Percentiles rank a stretch among this genome's conserved stretches.
Conservation (phyloP, 2,888 invertebrate genomes). For the Trichogramma dendrolimi region DNA sequence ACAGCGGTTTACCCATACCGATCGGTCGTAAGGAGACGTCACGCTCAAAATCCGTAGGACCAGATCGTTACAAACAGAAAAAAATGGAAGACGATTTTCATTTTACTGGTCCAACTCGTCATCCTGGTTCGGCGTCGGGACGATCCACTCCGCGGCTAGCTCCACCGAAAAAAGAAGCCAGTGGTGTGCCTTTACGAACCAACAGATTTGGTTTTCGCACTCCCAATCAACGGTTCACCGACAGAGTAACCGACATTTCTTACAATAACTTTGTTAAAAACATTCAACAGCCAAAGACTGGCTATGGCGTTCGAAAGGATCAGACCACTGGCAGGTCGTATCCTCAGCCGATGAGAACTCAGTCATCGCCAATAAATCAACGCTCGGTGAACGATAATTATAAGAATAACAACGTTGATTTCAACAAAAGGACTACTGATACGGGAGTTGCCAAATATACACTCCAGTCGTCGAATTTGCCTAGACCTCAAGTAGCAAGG, state of each 20-base stretch:
- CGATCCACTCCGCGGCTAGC: conserved; percentile 64
- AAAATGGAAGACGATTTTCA: conserved; percentile 34
- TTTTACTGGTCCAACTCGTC: conserved; percentile 43
- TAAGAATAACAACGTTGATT: conserved; percentile 15
- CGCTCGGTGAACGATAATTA: conserved; percentile 21
- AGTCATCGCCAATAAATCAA: conserved; percentile 26
- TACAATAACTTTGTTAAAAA: conserved; percentile 49
- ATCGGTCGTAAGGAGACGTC: conserved; percentile 25
- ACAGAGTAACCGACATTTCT: conserved; percentile 63
- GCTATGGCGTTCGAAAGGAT: background rate
- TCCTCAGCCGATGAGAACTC: background rate
- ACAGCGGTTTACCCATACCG: conserved; percentile 51
- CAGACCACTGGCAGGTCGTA: conserved; percentile 15
- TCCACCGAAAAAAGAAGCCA: conserved; percentile 65
- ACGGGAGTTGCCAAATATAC: conserved; percentile 59
- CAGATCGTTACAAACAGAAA: conserved; percentile 39
- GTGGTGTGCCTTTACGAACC: conserved; percentile 58
- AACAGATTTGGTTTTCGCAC: conserved; percentile 78
- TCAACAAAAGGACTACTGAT: conserved; percentile 30
- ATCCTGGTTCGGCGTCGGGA: conserved; percentile 53
- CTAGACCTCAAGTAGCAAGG: conserved; percentile 68
- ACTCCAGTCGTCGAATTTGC: conserved; percentile 68
- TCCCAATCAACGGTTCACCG: conserved; percentile 59
- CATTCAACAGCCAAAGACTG: conserved; percentile 35
- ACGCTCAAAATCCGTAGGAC: conserved; percentile 52